Evolutionary conservation across 2,888 invertebrate species (phyloP).

Genomic region (Drosophila silvestris): DNA sequence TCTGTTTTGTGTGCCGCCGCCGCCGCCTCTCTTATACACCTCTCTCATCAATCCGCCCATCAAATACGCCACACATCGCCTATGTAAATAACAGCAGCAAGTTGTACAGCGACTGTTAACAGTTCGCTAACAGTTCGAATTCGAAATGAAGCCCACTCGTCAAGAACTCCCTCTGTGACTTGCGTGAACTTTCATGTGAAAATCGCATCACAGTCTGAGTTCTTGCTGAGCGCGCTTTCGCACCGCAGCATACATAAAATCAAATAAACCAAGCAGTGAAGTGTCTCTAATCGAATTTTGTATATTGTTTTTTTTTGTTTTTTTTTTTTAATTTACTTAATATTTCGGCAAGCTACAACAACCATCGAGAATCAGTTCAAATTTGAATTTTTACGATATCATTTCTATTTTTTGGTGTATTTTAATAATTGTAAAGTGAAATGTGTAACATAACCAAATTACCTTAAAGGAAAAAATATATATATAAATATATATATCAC

Average conservation of each 20-base stretch:
- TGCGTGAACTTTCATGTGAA: conserved; percentile 87
- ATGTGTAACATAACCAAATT: conserved; percentile 29
- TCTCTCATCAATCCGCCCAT: conserved; percentile 22
- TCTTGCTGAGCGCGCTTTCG: conserved; percentile 91
- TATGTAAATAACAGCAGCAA: conserved; percentile 46
- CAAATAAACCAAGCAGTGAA: conserved; percentile 7
- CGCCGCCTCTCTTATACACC: conserved; percentile 18
- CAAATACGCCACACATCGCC: conserved; percentile 20
- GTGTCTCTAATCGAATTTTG: neutral
- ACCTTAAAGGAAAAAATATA: neutral
- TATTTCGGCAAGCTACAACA: conserved; percentile 55
- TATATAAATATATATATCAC: neutral
- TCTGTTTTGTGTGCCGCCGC: conserved; percentile 9
- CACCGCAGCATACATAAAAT: conserved; percentile 75
- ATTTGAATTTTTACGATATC: conserved; percentile 72
- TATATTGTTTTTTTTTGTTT: conserved; percentile 14
- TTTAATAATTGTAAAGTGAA: conserved; percentile 26
- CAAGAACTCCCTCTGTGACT: conserved; percentile 93
- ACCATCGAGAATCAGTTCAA: conserved; percentile 84
- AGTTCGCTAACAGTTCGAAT: conserved; percentile 19
- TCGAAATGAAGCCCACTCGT: conserved; percentile 78
- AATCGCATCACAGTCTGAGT: conserved; percentile 97
- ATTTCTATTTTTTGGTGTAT: conserved; percentile 16
- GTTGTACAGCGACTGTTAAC: neutral
- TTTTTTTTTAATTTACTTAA: conserved; percentile 17